phyloP scores from a whole-genome alignment of 2,888 invertebrate species.

The Cosmorhoe ocellata region DNA sequence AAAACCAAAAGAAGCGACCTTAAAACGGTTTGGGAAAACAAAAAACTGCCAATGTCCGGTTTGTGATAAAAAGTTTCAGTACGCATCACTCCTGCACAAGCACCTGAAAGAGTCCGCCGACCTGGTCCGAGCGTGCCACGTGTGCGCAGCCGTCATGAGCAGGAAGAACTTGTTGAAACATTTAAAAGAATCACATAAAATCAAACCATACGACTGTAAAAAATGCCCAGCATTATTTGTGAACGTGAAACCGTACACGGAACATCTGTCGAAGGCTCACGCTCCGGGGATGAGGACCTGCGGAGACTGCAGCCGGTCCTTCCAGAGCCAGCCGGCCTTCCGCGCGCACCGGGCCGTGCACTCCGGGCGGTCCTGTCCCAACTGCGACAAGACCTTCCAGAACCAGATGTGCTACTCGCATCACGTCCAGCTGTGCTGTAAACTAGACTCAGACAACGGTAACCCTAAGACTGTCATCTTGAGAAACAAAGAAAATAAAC shows the following conservation, averaged over 20 bases:
- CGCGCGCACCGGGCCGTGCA: slow-evolving; percentile 61
- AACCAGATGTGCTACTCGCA: slow-evolving; percentile 64
- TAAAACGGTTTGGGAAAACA: slow-evolving; percentile 33
- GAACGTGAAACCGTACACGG: slow-evolving; percentile 38
- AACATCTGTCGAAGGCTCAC: slow-evolving; percentile 54
- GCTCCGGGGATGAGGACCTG: slow-evolving; percentile 52
- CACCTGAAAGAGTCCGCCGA: slow-evolving; percentile 66
- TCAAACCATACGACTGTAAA: slow-evolving; percentile 53
- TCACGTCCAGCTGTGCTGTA: slow-evolving; percentile 63
- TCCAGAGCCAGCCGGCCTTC: slow-evolving; percentile 51
- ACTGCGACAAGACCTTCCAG: slow-evolving; percentile 59
- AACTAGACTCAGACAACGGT: slow-evolving; percentile 41
- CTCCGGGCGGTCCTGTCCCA: slow-evolving; percentile 54
- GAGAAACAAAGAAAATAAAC: slow-evolving; percentile 47
- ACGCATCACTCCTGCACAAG: slow-evolving; percentile 51
- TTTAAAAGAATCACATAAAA: slow-evolving; percentile 45
- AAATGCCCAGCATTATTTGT: slow-evolving; percentile 59
- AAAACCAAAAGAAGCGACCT: slow-evolving; percentile 9
- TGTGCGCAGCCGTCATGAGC: slow-evolving; percentile 61
- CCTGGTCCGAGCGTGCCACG: slow-evolving; percentile 57
- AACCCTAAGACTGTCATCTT: slow-evolving; percentile 46
- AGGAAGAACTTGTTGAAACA: slow-evolving; percentile 56
- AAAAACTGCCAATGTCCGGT: slow-evolving; percentile 52
- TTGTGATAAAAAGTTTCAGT: slow-evolving; percentile 58
- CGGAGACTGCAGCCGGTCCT: slow-evolving; percentile 64